These are phyloP conservation scores for Otus sunia DNA, from an alignment of 2,113 vertebrate species.

Conservation along the genomic window DNA sequence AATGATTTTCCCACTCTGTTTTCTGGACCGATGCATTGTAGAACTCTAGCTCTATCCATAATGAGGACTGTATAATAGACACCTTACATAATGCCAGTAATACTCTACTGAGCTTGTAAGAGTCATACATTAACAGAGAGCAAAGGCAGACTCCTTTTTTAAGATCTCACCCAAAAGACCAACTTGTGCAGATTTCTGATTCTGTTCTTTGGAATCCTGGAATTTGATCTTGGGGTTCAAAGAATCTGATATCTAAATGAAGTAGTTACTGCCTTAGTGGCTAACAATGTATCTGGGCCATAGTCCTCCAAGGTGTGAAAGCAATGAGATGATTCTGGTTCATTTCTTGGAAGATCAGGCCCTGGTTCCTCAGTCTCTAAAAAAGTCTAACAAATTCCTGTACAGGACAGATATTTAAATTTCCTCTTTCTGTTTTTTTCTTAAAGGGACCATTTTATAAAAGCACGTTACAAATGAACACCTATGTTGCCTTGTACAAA, in stretches of 20 bases:
- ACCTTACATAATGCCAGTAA: neutral
- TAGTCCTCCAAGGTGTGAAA: neutral
- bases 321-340: neutral
- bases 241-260: neutral
- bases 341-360: neutral
- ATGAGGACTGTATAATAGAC: neutral
- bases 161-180: neutral
- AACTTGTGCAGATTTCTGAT: neutral
- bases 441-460: constrained; percentile 76
- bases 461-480: constrained; percentile 85
- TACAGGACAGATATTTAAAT: neutral
- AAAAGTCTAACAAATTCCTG: neutral
- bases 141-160: neutral
- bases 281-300: neutral
- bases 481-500: constrained; percentile 95
- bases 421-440: neutral
- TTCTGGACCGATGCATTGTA: neutral
- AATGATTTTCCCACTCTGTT: neutral
- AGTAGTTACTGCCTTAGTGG: neutral
- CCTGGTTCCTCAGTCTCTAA: neutral
- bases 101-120: neutral
- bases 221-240: neutral
- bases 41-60: neutral
- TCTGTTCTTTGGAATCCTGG: neutral
- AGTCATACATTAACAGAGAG: neutral